phyloP scores from a whole-genome alignment of 2,113 vertebrate species.

The Neogobius melanostomus region DNA sequence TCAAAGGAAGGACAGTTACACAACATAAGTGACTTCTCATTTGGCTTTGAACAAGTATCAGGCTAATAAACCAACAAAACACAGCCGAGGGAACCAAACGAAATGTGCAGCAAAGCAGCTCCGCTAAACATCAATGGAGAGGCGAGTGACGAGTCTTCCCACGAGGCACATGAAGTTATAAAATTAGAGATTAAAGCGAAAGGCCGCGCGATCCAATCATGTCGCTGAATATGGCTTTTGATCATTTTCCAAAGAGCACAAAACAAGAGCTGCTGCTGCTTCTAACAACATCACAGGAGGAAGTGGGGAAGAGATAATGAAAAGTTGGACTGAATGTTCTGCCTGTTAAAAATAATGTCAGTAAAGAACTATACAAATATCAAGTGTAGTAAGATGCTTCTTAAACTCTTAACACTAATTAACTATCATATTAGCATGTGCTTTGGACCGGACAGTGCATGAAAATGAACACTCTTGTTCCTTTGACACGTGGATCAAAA shows the following conservation, averaged over 20 bases:
- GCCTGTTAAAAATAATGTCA: neutral
- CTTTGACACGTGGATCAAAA: too few species aligned
- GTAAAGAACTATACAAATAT: neutral
- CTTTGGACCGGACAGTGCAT: too few species aligned
- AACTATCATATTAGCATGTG: too few species aligned
- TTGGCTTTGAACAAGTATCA: slow-evolving; percentile 31
- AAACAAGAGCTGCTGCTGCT: slow-evolving; percentile 7
- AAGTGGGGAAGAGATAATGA: neutral
- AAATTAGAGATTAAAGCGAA: slow-evolving; percentile 57
- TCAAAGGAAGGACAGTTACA: slow-evolving; percentile 21
- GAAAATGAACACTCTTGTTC: too few species aligned
- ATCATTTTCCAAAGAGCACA: slow-evolving; percentile 21
- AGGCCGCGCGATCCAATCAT: slow-evolving; percentile 22
- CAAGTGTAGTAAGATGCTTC: neutral
- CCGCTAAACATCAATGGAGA: slow-evolving; percentile 29
- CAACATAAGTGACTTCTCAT: slow-evolving; percentile 31
- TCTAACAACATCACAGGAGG: slow-evolving; percentile 18
- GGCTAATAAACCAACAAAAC: slow-evolving; percentile 38
- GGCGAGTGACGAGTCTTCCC: slow-evolving; percentile 33
- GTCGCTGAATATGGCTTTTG: slow-evolving; percentile 23
- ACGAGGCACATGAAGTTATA: slow-evolving; percentile 24
- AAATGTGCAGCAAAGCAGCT: slow-evolving; percentile 24
- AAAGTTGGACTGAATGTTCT: too few species aligned
- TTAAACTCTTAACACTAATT: too few species aligned
- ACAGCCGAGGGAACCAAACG: slow-evolving; percentile 9